These are phyloP conservation scores for Todiramphus chloris DNA, from an alignment of 2,113 vertebrate species.

Conservation along the genomic window DNA sequence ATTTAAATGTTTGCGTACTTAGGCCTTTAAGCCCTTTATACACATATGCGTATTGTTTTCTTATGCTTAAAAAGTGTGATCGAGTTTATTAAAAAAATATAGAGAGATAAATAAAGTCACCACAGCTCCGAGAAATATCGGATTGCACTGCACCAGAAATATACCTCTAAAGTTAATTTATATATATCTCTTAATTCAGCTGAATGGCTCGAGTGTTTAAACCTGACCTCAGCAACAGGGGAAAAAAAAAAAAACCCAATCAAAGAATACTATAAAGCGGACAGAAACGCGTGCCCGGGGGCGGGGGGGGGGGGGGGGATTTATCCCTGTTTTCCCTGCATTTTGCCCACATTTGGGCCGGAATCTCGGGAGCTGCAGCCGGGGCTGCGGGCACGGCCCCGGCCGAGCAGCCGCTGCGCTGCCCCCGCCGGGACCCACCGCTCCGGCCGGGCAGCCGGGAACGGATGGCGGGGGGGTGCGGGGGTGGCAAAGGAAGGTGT, in stretches of 20 bases:
- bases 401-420: background rate
- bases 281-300: too few relatives aligned
- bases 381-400: background rate
- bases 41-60: constrained; percentile 28
- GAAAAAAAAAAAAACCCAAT: background rate
- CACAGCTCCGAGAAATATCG: background rate
- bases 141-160: background rate
- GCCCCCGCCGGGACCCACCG: background rate
- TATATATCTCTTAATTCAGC: background rate
- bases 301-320: accelerated
- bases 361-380: background rate
- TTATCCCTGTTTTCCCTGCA: background rate
- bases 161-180: background rate
- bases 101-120: background rate
- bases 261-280: accelerated
- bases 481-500: background rate
- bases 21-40: constrained; percentile 58
- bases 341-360: background rate
- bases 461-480: too few relatives aligned
- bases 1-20: constrained; percentile 63
- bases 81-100: constrained; percentile 7
- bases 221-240: background rate
- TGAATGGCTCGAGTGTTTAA: background rate
- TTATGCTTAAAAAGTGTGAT: background rate
- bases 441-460: background rate